These are phyloP conservation scores for Capromys pilorides DNA, from an alignment of 2,797 vertebrate species.

Conservation along the genomic window DNA sequence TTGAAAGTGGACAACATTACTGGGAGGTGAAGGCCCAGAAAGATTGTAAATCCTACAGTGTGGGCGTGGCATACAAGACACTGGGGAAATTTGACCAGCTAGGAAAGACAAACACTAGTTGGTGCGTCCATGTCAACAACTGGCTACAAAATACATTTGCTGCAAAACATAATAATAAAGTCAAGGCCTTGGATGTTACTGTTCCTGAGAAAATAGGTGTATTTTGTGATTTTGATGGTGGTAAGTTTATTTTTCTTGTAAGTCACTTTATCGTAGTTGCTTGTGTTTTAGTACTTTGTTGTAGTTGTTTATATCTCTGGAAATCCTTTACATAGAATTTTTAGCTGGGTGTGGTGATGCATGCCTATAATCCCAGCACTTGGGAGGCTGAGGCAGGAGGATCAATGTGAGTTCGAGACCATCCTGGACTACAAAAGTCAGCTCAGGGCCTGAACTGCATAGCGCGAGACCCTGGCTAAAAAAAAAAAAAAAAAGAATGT, in stretches of 20 bases:
- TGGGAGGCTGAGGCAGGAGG: no score
- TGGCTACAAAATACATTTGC: constrained; percentile 94
- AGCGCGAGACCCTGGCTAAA: no score
- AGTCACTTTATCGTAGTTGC: background rate
- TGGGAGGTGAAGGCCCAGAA: constrained; percentile 94
- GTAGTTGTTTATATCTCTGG: background rate
- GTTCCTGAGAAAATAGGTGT: constrained; percentile 93
- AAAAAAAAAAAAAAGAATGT: no score
- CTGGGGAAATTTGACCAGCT: constrained; percentile 96
- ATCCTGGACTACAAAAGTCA: no score
- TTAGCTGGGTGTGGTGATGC: no score
- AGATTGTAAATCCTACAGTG: constrained; percentile 94
- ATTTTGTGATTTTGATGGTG: constrained; percentile 95
- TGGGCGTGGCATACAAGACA: constrained; percentile 92
- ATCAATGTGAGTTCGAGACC: no score
- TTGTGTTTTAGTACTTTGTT: constrained; percentile 18
- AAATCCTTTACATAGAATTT: constrained; percentile 26
- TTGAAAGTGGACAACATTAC: constrained; percentile 92
- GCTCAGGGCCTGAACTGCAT: no score
- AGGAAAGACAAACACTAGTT: constrained; percentile 93
- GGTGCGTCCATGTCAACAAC: constrained; percentile 95
- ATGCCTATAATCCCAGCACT: no score
- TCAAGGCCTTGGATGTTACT: constrained; percentile 90
- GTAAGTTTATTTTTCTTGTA: constrained; percentile 83
- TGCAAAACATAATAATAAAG: constrained; percentile 96